Conservation (phyloP, 2,113 vertebrate genomes). For the Loxodonta africana region DNA sequence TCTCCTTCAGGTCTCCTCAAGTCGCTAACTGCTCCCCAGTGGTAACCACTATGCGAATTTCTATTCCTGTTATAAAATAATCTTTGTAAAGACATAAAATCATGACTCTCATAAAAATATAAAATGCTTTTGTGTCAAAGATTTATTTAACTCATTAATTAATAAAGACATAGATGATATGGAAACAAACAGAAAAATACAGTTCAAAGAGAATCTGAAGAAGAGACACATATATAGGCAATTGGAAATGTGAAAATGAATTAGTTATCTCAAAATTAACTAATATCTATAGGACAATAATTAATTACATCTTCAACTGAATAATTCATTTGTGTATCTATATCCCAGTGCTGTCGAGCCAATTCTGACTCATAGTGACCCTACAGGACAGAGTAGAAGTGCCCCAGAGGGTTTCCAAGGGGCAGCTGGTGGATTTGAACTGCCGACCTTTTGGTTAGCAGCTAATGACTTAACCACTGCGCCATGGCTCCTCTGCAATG, state of each 20-base stretch:
- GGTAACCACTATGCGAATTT: not conserved
- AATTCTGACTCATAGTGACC: not conserved
- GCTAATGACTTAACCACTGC: no score
- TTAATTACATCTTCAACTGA: slow-evolving; percentile 38
- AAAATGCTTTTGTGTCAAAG: not conserved
- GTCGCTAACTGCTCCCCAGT: not conserved
- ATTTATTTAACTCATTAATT: slow-evolving; percentile 2
- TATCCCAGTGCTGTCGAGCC: not conserved
- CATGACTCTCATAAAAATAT: not conserved
- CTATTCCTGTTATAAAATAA: not conserved
- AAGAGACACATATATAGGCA: not conserved
- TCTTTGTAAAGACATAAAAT: not conserved
- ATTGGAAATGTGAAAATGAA: not conserved
- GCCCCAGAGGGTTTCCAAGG: no score
- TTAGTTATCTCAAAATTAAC: not conserved
- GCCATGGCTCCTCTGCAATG: no score
- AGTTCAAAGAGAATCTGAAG: slow-evolving; percentile 12
- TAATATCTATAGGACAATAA: not conserved
- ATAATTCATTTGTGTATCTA: not conserved
- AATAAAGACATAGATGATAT: not conserved
- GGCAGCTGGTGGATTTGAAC: no score
- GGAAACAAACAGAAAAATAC: not conserved
- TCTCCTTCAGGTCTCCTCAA: no score
- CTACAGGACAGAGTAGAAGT: no score
- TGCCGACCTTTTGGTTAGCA: no score